phyloP scores from a whole-genome alignment of 35 echinoderm and acorn worm genomes.

The Heliocidaris tuberculata region DNA sequence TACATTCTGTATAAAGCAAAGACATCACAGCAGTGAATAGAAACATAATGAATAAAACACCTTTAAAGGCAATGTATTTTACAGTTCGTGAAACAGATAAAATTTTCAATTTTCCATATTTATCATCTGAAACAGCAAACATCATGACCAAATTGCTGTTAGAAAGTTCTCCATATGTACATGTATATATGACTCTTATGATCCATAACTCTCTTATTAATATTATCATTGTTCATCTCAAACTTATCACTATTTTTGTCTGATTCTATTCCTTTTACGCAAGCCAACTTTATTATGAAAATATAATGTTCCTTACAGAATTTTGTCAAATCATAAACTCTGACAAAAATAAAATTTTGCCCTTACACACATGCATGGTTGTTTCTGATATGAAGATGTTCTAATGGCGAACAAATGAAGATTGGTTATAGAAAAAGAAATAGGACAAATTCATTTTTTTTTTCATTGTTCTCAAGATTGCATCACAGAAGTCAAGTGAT shows the following conservation, averaged over 20 bases:
- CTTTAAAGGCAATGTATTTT: not conserved
- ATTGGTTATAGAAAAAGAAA: not conserved
- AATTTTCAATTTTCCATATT: not conserved
- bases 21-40: not conserved
- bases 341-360: no score
- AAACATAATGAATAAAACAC: not conserved
- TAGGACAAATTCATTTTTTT: not conserved
- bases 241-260: no score
- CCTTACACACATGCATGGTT: no score
- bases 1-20: conserved; percentile 48
- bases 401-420: not conserved
- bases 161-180: not conserved
- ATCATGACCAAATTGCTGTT: no score
- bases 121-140: not conserved
- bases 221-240: no score
- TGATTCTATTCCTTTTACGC: no score
- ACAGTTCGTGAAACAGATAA: no score
- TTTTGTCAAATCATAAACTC: no score
- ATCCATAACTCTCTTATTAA: no score
- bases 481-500: not conserved
- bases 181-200: not conserved
- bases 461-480: not conserved
- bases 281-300: no score
- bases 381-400: not conserved
- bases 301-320: no score